Evolutionary conservation across 2,113 vertebrate genomes (phyloP).

Genomic region (Aramus guarauna): DNA sequence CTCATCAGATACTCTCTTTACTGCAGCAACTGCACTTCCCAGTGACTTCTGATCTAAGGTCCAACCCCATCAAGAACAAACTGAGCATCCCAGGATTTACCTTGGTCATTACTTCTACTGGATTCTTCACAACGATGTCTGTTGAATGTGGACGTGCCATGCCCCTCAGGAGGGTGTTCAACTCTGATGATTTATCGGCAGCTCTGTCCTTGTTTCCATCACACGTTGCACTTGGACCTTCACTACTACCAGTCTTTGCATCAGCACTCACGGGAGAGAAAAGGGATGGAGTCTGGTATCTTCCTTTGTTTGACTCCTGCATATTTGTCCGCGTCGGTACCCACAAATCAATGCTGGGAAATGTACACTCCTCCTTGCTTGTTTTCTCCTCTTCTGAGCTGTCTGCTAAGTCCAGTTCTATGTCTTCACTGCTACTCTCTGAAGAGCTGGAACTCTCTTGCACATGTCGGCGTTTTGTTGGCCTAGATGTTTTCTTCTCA

Average conservation of each 20-base stretch:
- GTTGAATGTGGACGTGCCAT: neutral
- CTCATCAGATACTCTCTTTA: neutral
- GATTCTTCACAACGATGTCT: neutral
- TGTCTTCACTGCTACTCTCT: conserved; percentile 41
- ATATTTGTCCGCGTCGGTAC: conserved; percentile 55
- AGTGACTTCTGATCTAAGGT: neutral
- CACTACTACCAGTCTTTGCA: neutral
- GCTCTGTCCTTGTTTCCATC: neutral
- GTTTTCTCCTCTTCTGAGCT: neutral
- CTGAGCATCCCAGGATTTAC: neutral
- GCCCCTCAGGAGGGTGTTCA: neutral
- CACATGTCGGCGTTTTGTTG: neutral
- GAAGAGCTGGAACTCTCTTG: neutral
- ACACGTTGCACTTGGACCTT: fast-evolving
- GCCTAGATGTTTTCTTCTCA: neutral
- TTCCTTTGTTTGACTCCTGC: neutral
- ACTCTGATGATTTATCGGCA: fast-evolving
- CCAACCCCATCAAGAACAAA: neutral
- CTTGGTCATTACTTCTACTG: neutral
- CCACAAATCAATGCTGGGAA: conserved; percentile 80
- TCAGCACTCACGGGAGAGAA: neutral
- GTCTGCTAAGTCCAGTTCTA: conserved; percentile 28
- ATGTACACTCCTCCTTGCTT: neutral
- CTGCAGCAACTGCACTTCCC: neutral
- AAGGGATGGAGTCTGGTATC: neutral